Conservation (phyloP, 2,888 invertebrate genomes). For the Yponomeuta evonymella region DNA sequence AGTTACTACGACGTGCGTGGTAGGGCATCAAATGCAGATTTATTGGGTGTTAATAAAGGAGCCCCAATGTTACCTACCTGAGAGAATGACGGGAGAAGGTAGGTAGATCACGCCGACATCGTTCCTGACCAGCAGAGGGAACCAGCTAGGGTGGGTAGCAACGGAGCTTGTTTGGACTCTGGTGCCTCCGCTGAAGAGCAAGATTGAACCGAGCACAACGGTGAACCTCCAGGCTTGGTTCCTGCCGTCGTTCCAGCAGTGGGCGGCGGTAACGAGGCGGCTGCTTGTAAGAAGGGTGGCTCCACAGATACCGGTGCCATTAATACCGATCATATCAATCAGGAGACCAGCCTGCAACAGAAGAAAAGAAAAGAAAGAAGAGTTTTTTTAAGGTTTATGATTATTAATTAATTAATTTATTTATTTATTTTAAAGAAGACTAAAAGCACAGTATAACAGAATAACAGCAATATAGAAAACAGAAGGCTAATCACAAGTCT, state of each 20-base stretch:
- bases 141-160: conserved; percentile 39
- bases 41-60: no score
- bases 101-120: conserved; percentile 43
- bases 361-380: not conserved
- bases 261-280: conserved; percentile 41
- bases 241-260: conserved; percentile 46
- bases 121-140: conserved; percentile 34
- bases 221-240: conserved; percentile 39
- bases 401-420: no score
- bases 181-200: conserved; percentile 44
- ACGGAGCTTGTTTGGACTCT: conserved; percentile 34
- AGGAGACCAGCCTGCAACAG: conserved; percentile 35
- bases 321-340: conserved; percentile 21
- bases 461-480: no score
- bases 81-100: conserved; percentile 23
- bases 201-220: conserved; percentile 43
- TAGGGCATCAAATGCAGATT: no score
- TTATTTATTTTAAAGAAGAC: no score
- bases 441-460: no score
- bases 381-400: no score
- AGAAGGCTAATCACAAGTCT: no score
- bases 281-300: conserved; percentile 37
- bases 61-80: conserved; percentile 26
- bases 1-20: no score
- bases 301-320: conserved; percentile 40